These are phyloP conservation scores for Cephus runcator DNA, from an alignment of 2,888 invertebrate species.

Conservation along the genomic window DNA sequence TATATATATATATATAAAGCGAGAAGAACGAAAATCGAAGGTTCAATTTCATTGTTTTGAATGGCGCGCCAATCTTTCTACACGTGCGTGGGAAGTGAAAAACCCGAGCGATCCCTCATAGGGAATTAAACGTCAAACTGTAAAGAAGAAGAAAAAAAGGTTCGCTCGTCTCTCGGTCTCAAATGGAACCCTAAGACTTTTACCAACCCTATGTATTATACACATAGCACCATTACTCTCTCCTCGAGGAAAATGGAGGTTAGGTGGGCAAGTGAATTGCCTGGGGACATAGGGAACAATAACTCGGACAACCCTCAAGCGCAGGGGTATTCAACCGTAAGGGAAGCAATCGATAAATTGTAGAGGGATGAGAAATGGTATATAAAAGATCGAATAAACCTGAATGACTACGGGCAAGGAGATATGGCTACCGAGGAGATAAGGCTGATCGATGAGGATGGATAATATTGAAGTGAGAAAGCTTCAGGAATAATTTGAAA, in stretches of 20 bases:
- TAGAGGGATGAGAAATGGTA: constrained; percentile 22
- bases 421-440: constrained; percentile 34
- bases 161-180: background rate
- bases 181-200: background rate
- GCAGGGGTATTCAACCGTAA: constrained; percentile 28
- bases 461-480: background rate
- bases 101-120: background rate
- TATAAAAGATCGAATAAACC: constrained; percentile 33
- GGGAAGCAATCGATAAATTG: constrained; percentile 38
- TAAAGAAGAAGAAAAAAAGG: background rate
- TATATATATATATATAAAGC: background rate
- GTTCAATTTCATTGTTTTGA: background rate
- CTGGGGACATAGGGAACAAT: constrained; percentile 25
- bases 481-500: background rate
- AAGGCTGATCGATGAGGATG: constrained; percentile 27
- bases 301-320: constrained; percentile 15
- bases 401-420: constrained; percentile 10
- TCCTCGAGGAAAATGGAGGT: constrained; percentile 2
- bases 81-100: background rate
- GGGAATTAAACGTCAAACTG: background rate
- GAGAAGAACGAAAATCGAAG: background rate
- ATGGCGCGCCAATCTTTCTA: background rate
- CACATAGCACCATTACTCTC: background rate
- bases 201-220: background rate
- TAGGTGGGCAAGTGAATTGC: constrained; percentile 20